Conservation (phyloP, 2,797 vertebrate species). For the Chlorospingus flavigularis region DNA sequence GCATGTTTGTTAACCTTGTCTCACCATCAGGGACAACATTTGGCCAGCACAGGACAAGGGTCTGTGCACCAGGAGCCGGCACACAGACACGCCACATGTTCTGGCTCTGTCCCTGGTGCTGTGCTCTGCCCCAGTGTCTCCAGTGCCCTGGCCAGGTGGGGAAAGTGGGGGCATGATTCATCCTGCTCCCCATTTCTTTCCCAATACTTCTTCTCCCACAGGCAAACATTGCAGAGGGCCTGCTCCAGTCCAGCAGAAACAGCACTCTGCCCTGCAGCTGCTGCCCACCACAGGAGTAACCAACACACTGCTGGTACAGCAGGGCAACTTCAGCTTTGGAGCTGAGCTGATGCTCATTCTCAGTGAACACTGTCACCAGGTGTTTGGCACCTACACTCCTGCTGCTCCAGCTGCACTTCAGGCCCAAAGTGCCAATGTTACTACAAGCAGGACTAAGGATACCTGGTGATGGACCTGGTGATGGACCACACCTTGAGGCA, state of each 20-base stretch:
- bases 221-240: not conserved
- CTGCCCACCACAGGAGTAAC: not conserved
- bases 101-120: not conserved
- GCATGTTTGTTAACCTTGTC: constrained; percentile 29
- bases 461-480: not conserved
- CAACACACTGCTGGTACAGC: accelerated
- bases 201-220: not conserved
- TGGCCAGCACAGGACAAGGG: not conserved
- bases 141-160: not conserved
- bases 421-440: accelerated
- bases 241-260: not conserved
- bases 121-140: not conserved
- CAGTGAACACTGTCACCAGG: not conserved
- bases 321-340: not conserved
- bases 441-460: not conserved
- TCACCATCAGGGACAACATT: not conserved
- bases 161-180: not conserved
- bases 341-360: not conserved
- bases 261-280: not conserved
- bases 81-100: not conserved
- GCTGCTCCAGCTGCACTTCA: not conserved
- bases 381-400: not conserved
- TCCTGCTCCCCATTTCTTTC: not conserved
- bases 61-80: not conserved
- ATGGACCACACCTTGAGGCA: not conserved